Base-by-base conservation (phyloP, 2,797 vertebrate genomes). In the Sciurus vulgaris region DNA sequence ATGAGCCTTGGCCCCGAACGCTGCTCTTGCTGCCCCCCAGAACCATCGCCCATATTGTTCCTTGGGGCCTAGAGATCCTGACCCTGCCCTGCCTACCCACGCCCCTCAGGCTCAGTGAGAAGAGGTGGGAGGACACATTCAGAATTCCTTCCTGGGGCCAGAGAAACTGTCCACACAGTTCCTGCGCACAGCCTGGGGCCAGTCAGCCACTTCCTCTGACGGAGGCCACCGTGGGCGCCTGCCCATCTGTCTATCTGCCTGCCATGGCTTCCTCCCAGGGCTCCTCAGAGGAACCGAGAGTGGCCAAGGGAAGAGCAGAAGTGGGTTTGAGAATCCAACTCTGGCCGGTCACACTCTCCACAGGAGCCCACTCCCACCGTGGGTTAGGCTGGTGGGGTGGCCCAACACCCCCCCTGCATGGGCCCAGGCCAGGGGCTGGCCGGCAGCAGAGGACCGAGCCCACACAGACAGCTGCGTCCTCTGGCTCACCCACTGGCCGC, bases 351-450 rank as follows among this genome's bases (percentile, higher is more conserved):
- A 38, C 0, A 0, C 28, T 70, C 70, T 2, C 10, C 7, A 22
- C n/a, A 26, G 0, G 33, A 49, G 56, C 63, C 74, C 85, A 3
- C 49, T 82, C 41, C 54, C 28, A 17, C 20, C 10, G 5, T 2
- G 69, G 79, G 59, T 65, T 56, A 77, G 79, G 49, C 94, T 44
- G 14, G 81, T 18, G 26, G 82, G 2, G 0, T 13, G 74, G 14
- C 88, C 81, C 33, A 7, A 59, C 89, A 17, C 93, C 96, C 85
- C 95, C 89, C 47, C 28, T 2, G 1, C 8, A 9, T 88, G 93
- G 95, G 44, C 47, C 47, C 17, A 6, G 54, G 89, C 97, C 97
- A 97, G 91, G 91, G 89, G 10, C 92, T 73, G 78, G 90, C 93
- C 73, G 63, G 85, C 14, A 12, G 22, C 88, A 76, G 65, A 76